phyloP scores from a whole-genome alignment of 2,888 invertebrate species.

The Pegoplata infirma region DNA sequence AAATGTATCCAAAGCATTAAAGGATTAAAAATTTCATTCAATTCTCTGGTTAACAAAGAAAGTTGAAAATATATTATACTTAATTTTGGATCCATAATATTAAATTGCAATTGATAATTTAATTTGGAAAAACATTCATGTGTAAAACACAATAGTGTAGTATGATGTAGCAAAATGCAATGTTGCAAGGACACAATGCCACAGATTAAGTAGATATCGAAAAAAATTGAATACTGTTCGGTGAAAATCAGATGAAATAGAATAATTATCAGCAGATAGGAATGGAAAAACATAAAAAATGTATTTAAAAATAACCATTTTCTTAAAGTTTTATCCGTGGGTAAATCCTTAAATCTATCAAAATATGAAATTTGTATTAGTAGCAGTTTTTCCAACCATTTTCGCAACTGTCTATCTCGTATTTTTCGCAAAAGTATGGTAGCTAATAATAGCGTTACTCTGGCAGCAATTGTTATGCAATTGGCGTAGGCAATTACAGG shows the following conservation, averaged over 20 bases:
- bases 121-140: conserved; percentile 39
- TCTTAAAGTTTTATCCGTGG: background rate
- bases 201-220: conserved; percentile 23
- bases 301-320: conserved; percentile 26
- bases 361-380: conserved; percentile 40
- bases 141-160: background rate
- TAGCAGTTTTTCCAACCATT: conserved; percentile 19
- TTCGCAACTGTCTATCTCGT: conserved; percentile 10
- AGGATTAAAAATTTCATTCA: conserved; percentile 33
- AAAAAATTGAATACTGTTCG: background rate
- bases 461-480: too few species aligned
- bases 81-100: conserved; percentile 31
- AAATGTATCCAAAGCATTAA: conserved; percentile 20
- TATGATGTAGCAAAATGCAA: conserved; percentile 31
- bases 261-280: background rate
- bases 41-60: background rate
- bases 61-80: conserved; percentile 36
- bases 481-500: too few species aligned
- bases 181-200: conserved; percentile 26
- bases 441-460: too few species aligned
- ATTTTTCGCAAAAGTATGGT: too few species aligned
- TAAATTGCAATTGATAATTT: conserved; percentile 34
- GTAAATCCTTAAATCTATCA: conserved; percentile 10
- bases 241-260: background rate
- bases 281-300: conserved; percentile 7